These are phyloP conservation scores for Bufo bufo DNA, from an alignment of 2,113 vertebrate species.

Conservation along the genomic window DNA sequence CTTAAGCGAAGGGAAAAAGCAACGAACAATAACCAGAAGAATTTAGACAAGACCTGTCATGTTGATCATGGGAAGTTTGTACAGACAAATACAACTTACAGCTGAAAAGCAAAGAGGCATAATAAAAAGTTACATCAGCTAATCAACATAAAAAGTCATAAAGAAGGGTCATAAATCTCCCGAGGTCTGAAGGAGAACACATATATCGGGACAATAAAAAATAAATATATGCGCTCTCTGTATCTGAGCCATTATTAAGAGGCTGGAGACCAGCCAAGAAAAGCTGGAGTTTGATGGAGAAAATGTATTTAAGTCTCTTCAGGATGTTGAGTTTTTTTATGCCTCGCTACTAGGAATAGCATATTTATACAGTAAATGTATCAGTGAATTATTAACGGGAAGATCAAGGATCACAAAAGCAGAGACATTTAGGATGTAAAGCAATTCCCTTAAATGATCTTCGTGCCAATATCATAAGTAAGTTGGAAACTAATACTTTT, in stretches of 20 bases:
- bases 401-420: conserved; percentile 52
- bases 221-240: conserved; percentile 47
- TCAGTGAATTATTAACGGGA: conserved; percentile 35
- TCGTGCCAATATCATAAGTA: conserved; percentile 36
- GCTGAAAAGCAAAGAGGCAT: conserved; percentile 4
- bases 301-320: conserved; percentile 37
- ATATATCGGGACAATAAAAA: conserved; percentile 37
- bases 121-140: conserved; percentile 51
- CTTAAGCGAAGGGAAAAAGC: conserved; percentile 5
- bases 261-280: conserved; percentile 21
- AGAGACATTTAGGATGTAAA: conserved; percentile 50
- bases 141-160: conserved; percentile 54
- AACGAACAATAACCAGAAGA: background rate
- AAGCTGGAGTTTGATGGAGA: background rate
- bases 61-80: conserved; percentile 5
- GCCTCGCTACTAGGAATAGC: conserved; percentile 18
- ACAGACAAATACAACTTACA: background rate
- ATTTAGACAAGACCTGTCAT: conserved; percentile 24
- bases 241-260: conserved; percentile 32
- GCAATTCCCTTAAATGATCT: conserved; percentile 39
- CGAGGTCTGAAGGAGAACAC: background rate
- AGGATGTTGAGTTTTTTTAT: conserved; percentile 35
- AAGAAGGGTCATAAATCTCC: conserved; percentile 40
- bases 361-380: conserved; percentile 48
- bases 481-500: conserved; percentile 25